These are phyloP conservation scores for Potorous gilbertii DNA, from an alignment of 2,797 vertebrate genomes.

Conservation along the genomic window DNA sequence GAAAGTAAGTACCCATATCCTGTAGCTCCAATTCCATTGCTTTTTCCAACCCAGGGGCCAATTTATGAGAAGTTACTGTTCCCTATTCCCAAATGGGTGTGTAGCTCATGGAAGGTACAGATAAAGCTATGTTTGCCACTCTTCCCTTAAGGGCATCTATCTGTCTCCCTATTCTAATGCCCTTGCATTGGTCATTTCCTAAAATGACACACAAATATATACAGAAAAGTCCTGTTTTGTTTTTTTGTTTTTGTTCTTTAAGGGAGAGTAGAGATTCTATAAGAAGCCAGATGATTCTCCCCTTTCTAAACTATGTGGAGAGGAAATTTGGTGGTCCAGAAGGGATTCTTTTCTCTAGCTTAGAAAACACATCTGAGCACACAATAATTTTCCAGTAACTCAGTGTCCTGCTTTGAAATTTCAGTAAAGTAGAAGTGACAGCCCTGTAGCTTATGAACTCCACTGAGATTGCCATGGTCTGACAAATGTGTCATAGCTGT, in stretches of 20 bases:
- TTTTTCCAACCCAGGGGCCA: not conserved
- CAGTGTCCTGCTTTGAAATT: constrained; percentile 1
- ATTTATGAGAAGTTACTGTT: not conserved
- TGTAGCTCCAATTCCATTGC: not conserved
- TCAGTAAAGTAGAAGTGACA: constrained; percentile 27
- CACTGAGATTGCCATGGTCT: not conserved
- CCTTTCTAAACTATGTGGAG: not conserved
- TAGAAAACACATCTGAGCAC: not conserved
- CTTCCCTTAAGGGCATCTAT: not conserved
- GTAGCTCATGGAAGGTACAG: not conserved
- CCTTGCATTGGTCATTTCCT: not conserved
- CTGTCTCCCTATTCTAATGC: not conserved
- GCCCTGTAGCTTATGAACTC: constrained; percentile 15
- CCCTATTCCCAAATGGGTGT: not conserved
- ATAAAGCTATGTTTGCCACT: not conserved
- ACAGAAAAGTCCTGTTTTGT: not conserved
- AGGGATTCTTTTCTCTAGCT: not conserved
- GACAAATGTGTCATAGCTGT: constrained; percentile 34
- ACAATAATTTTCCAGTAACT: constrained; percentile 24
- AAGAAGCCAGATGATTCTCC: not conserved
- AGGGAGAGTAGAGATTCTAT: not conserved
- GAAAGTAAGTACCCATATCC: not conserved
- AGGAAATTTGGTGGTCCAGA: not conserved
- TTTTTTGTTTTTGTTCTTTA: not conserved
- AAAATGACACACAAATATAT: not conserved